Conservation (phyloP, 23 tunicate species). For the Diplosoma virens region DNA sequence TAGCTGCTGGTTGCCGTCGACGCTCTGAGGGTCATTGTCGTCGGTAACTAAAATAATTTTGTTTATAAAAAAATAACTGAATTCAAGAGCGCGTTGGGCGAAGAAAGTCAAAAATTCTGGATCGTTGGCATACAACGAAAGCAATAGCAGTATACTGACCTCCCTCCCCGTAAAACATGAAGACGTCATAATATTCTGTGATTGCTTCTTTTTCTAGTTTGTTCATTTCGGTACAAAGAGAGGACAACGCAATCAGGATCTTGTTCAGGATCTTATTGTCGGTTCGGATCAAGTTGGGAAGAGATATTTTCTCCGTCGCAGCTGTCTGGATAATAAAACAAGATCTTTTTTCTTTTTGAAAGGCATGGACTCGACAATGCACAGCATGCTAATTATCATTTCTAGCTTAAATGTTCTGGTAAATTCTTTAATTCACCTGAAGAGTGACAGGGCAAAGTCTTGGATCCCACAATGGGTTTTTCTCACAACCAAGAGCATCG, state of each 20-base stretch:
- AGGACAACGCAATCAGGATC: conserved; percentile 73
- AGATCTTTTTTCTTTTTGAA: too few relatives aligned
- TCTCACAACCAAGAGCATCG: conserved; percentile 41
- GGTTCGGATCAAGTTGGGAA: conserved; percentile 61
- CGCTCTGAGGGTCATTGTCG: conserved; percentile 19
- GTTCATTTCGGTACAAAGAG: conserved; percentile 56
- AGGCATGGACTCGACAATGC: too few relatives aligned
- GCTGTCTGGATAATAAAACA: conserved; percentile 19
- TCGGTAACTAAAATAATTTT: not conserved
- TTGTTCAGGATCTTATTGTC: conserved; percentile 82
- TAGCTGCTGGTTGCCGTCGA: conserved; percentile 51
- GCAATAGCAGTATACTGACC: conserved; percentile 42
- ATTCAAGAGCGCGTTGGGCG: too few relatives aligned
- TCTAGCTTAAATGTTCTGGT: too few relatives aligned
- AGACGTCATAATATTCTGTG: conserved; percentile 64
- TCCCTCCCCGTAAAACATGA: conserved; percentile 85
- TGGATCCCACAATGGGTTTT: conserved; percentile 43
- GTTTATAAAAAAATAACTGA: too few relatives aligned
- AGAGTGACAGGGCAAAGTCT: conserved; percentile 42
- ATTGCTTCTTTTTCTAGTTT: conserved; percentile 66
- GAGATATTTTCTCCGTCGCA: conserved; percentile 55
- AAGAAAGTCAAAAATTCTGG: too few relatives aligned
- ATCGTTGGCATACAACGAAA: too few relatives aligned
- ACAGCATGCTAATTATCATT: too few relatives aligned
- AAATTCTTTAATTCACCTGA: conserved; percentile 24